Evolutionary conservation across 1,140 invertebrate species (phyloP).

Genomic region (Myzus persicae): DNA sequence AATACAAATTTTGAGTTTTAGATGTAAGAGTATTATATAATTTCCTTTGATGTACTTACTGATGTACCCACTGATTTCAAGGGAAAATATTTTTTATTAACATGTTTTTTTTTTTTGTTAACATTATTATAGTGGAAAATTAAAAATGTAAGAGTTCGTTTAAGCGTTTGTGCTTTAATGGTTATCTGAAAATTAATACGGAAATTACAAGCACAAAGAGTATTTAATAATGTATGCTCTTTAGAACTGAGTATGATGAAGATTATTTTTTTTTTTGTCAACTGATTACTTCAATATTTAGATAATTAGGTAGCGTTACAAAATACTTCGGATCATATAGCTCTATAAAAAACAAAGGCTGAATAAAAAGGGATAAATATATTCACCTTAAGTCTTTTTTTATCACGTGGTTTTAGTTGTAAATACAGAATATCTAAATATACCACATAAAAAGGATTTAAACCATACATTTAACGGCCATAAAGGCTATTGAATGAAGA

Average conservation of each 20-base stretch:
- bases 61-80: too few relatives aligned
- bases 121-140: not conserved
- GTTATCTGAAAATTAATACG: not conserved
- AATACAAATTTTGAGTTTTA: not conserved
- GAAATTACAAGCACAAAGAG: not conserved
- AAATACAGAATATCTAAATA: slow-evolving; percentile 20
- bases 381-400: slow-evolving; percentile 3
- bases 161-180: not conserved
- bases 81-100: too few relatives aligned
- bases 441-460: slow-evolving; percentile 27
- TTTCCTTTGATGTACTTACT: not conserved
- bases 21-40: not conserved
- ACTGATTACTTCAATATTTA: not conserved
- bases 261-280: not conserved
- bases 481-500: not conserved
- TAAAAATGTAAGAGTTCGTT: not conserved
- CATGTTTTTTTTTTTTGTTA: not conserved
- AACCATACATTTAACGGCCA: not conserved
- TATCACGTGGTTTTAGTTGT: not conserved
- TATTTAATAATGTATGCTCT: not conserved
- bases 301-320: not conserved
- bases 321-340: not conserved
- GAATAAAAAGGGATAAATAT: not conserved
- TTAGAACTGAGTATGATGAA: not conserved
- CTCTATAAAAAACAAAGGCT: not conserved